Percentiles rank a stretch among this genome's conserved stretches.
Conservation (phyloP, 1,140 invertebrate species). For the Drosophila ironensis region DNA sequence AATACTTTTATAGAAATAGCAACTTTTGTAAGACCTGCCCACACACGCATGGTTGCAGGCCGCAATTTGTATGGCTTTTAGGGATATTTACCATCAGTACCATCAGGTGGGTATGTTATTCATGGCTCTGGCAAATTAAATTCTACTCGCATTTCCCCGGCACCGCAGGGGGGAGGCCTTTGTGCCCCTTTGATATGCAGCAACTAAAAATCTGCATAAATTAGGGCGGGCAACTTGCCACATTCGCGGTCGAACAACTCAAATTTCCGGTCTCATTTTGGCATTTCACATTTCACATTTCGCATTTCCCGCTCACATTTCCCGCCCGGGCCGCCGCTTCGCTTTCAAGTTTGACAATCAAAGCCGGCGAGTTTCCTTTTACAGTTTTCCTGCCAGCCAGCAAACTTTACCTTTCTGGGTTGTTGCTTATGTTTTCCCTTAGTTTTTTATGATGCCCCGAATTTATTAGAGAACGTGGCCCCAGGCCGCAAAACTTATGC, state of each 20-base stretch:
- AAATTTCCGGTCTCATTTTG: constrained; percentile 6
- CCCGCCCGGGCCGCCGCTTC: neutral
- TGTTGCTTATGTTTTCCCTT: neutral
- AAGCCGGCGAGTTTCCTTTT: constrained; percentile 1
- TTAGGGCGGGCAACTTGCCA: neutral
- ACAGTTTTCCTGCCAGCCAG: neutral
- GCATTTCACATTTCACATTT: constrained; percentile 2
- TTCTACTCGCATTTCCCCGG: too few relatives aligned
- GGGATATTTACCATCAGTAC: too few relatives aligned
- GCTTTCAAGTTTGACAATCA: constrained; percentile 19
- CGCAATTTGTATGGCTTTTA: too few relatives aligned
- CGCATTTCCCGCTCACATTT: neutral
- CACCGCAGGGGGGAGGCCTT: too few relatives aligned
- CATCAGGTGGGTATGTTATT: too few relatives aligned
- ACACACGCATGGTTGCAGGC: too few relatives aligned
- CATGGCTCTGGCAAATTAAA: too few relatives aligned
- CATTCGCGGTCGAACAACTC: constrained; percentile 21
- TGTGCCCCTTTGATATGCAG: constrained; percentile 9
- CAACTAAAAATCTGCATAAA: constrained; percentile 7
- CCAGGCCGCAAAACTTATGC: constrained; percentile 28
- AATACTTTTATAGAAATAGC: neutral
- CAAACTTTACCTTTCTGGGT: neutral
- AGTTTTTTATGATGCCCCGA: constrained; percentile 10
- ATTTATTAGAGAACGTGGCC: constrained; percentile 14
- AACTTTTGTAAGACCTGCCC: too few relatives aligned